Evolutionary conservation across 2,113 vertebrate genomes (phyloP).

Genomic region (Pseudorectes ferrugineus): DNA sequence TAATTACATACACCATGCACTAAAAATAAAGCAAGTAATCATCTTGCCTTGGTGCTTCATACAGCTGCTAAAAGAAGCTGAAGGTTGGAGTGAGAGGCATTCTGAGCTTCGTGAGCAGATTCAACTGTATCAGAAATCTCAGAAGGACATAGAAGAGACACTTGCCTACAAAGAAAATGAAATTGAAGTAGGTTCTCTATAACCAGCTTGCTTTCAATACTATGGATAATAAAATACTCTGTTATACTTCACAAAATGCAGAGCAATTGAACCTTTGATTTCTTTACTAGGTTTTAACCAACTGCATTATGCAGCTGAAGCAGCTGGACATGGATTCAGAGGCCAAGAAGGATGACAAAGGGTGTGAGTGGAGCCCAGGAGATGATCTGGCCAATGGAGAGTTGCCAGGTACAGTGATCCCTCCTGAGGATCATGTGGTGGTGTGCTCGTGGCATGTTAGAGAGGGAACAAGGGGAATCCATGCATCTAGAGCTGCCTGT

Average conservation of each 20-base stretch:
- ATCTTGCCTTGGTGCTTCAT: background rate
- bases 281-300: conserved; percentile 83
- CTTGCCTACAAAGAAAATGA: conserved; percentile 89
- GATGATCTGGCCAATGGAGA: conserved; percentile 84
- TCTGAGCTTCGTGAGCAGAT: conserved; percentile 86
- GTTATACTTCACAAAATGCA: background rate
- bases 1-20: background rate
- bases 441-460: fast-evolving
- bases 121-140: conserved; percentile 83
- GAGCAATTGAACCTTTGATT: background rate
- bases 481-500: background rate
- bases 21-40: background rate
- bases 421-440: fast-evolving
- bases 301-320: conserved; percentile 87
- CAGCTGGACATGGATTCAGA: conserved; percentile 76
- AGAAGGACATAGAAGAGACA: conserved; percentile 86
- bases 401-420: conserved; percentile 64
- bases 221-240: background rate
- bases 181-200: conserved; percentile 78
- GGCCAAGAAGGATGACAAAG: conserved; percentile 39
- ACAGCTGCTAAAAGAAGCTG: conserved; percentile 83
- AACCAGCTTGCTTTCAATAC: background rate
- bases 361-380: conserved; percentile 53
- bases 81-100: conserved; percentile 86
- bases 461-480: background rate